Evolutionary conservation across 2,797 vertebrate genomes (phyloP), one percentile per base, ranked within the genome.

Genomic region (Furcifer pardalis): DNA sequence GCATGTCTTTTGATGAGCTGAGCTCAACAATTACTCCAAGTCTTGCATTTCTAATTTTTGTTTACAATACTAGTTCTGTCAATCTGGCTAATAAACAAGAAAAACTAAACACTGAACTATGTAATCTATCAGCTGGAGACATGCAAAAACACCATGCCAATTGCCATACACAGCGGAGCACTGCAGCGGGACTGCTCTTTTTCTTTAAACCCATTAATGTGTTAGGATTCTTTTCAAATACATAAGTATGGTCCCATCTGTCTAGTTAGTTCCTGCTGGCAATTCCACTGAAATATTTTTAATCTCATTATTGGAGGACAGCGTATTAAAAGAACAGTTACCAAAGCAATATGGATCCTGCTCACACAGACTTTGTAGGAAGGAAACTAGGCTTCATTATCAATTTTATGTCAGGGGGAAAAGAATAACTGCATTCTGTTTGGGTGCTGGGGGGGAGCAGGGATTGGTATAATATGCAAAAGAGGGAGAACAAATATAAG

Each of bases 1-100:
- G 90, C 87, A 81, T 91, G 89, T 90, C 92, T 92, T 89, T 71
- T 88, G 93, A 95, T 92, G 92, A 93, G 84, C 89, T 92, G 92
- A 93, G 84, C 89, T 92, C 93, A 94, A 89, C 78, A 82, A 81
- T 91, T 93, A 84, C 84, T 82, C 92, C 87, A 87, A 86, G 88
- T 91, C 82, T 91, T 93, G 91, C 77, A 92, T 94, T 92, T 89
- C 2, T 73, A 78, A 25, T 91, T 27, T 82, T 27, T 82, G 56
- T 87, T 91, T 93, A 89, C 75, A 84, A 30, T 8, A 79, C 60
- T 66, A 44, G 66, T 75, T 85, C 75, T 80, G 71, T 60, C 49
- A 81, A 52, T 88, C 88, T 89, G 56, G 19, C 85, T 46, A 65
- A 81, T 81, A 87, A 65, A 81, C 79, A 87, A 89, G 84, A 86